These are phyloP conservation scores for Eupeodes corollae DNA, from an alignment of 1,140 invertebrate species.

Conservation along the genomic window DNA sequence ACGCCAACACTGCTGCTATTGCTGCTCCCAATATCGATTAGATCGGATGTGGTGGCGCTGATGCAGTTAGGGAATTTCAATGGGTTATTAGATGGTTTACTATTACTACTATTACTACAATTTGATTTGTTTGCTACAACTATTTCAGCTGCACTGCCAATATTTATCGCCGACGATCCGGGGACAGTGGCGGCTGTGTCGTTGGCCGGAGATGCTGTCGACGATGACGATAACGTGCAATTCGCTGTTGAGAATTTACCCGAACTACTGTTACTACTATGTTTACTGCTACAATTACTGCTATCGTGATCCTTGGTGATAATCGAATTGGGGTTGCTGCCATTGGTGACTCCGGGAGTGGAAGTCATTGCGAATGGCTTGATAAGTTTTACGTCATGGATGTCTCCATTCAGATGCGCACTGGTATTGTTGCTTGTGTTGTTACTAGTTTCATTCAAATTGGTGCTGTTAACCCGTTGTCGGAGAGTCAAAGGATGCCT, in stretches of 20 bases:
- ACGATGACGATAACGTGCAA: slow-evolving; percentile 35
- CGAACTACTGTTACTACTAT: slow-evolving; percentile 24
- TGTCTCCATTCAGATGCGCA: neutral
- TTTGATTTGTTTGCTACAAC: slow-evolving; percentile 7
- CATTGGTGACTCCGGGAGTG: slow-evolving; percentile 12
- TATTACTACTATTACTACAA: slow-evolving; percentile 9
- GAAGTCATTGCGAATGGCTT: slow-evolving; percentile 16
- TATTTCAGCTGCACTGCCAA: slow-evolving; percentile 1
- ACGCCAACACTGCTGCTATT: neutral
- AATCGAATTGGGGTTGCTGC: slow-evolving; percentile 9
- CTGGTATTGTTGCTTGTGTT: slow-evolving; percentile 20
- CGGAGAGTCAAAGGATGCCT: slow-evolving; percentile 46
- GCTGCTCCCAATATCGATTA: slow-evolving; percentile 20
- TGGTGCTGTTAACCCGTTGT: slow-evolving; percentile 26
- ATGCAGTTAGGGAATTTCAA: slow-evolving; percentile 35
- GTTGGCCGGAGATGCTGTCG: slow-evolving; percentile 15
- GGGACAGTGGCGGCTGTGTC: slow-evolving; percentile 9
- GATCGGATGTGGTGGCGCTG: slow-evolving; percentile 30
- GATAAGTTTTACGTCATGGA: slow-evolving; percentile 3
- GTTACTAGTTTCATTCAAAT: slow-evolving; percentile 22
- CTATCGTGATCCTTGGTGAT: slow-evolving; percentile 20
- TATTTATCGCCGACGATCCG: slow-evolving; percentile 6
- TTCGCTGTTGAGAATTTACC: slow-evolving; percentile 37
- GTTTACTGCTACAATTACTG: slow-evolving; percentile 6
- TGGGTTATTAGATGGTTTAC: slow-evolving; percentile 21